Percentiles rank a stretch among this genome's conserved stretches.
Evolutionary conservation across 2,888 invertebrate species (phyloP).

Genomic region (Platerodrilus igneus): DNA sequence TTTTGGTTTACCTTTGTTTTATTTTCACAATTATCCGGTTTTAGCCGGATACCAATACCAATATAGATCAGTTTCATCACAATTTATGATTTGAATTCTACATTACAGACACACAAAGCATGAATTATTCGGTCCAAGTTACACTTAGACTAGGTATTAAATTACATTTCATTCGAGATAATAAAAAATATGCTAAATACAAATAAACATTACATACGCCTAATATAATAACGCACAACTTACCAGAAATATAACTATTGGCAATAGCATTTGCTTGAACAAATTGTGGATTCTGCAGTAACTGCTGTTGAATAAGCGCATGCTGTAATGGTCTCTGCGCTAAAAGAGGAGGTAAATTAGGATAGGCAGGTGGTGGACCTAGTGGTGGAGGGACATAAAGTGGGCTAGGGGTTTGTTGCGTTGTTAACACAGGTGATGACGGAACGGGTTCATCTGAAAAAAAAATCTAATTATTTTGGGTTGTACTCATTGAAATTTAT

Average conservation of each 20-base stretch:
- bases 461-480: too few species aligned
- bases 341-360: slow-evolving; percentile 45
- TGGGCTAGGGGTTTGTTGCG: slow-evolving; percentile 32
- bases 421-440: slow-evolving; percentile 46
- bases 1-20: too few species aligned
- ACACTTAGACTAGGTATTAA: too few species aligned
- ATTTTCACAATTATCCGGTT: too few species aligned
- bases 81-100: too few species aligned
- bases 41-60: too few species aligned
- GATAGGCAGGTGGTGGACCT: slow-evolving; percentile 45
- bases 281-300: slow-evolving; percentile 53
- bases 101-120: too few species aligned
- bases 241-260: slow-evolving; percentile 50
- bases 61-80: too few species aligned
- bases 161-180: background rate
- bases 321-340: slow-evolving; percentile 40
- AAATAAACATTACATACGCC: background rate
- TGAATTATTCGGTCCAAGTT: too few species aligned
- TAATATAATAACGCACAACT: slow-evolving; percentile 41
- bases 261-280: slow-evolving; percentile 41
- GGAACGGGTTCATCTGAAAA: slow-evolving; percentile 50
- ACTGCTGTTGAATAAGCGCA: slow-evolving; percentile 53
- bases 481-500: too few species aligned
- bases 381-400: slow-evolving; percentile 39
- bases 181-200: too few species aligned